These are phyloP conservation scores for Proctacanthus coquilletti DNA, from an alignment of 1,140 invertebrate species.

Conservation along the genomic window DNA sequence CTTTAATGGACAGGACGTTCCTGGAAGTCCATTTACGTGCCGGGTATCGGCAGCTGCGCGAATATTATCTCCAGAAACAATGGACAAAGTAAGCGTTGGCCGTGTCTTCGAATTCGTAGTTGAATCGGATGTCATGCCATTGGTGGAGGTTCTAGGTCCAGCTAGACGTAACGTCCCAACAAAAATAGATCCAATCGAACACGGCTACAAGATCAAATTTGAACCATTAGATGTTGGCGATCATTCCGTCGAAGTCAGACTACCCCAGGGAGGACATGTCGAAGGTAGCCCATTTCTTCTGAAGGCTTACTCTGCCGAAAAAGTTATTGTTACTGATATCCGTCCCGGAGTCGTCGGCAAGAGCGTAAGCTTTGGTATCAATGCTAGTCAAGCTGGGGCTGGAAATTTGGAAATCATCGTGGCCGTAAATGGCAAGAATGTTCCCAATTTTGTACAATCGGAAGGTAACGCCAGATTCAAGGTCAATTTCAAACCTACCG, in stretches of 20 bases:
- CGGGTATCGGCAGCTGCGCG: slow-evolving; percentile 53
- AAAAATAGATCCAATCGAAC: slow-evolving; percentile 36
- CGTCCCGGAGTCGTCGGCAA: slow-evolving; percentile 77
- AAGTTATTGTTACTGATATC: slow-evolving; percentile 73
- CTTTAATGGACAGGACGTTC: slow-evolving; percentile 93
- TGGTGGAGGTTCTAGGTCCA: slow-evolving; percentile 63
- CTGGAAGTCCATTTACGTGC: slow-evolving; percentile 67
- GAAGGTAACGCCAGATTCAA: slow-evolving; percentile 92
- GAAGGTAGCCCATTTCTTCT: slow-evolving; percentile 89
- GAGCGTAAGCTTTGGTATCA: slow-evolving; percentile 83
- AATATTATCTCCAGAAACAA: slow-evolving; percentile 56
- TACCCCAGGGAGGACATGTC: slow-evolving; percentile 61
- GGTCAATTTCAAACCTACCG: slow-evolving; percentile 94
- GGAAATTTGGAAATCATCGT: slow-evolving; percentile 97
- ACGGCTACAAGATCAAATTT: slow-evolving; percentile 53
- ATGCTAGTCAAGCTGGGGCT: slow-evolving; percentile 60
- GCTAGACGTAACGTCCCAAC: slow-evolving; percentile 52
- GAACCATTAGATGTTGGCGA: slow-evolving; percentile 82
- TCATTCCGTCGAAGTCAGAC: slow-evolving; percentile 74
- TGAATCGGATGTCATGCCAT: slow-evolving; percentile 57
- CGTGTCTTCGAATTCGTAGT: slow-evolving; percentile 69
- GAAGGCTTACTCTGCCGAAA: slow-evolving; percentile 87
- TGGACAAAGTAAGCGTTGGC: slow-evolving; percentile 87
- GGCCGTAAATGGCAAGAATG: slow-evolving; percentile 91
- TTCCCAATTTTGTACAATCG: slow-evolving; percentile 95